A percentile compares a stretch with the other conserved stretches of the same genome.
Evolutionary conservation across 2,888 invertebrate genomes (phyloP).

Genomic region (Agrenia bidenticulata): DNA sequence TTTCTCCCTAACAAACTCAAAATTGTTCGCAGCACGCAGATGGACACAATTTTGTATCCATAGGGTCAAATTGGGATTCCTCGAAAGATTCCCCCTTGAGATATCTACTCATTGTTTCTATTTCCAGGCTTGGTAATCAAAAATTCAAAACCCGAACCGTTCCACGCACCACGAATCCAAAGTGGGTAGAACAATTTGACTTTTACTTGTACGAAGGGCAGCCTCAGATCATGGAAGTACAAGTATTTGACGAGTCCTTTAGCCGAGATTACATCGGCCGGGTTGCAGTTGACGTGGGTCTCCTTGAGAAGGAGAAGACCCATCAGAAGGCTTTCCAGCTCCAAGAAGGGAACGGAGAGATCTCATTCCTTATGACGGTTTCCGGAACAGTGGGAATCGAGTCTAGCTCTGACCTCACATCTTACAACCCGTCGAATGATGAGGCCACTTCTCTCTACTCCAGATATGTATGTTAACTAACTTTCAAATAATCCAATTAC

Average conservation of each 20-base stretch:
- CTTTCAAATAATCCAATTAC: too few relatives aligned
- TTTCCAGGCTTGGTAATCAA: constrained; percentile 92
- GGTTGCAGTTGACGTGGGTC: constrained; percentile 79
- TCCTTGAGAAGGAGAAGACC: constrained; percentile 83
- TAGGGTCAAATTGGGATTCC: too few relatives aligned
- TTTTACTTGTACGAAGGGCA: constrained; percentile 92
- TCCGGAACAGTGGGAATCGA: constrained; percentile 92
- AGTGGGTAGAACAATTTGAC: constrained; percentile 97
- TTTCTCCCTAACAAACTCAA: background rate
- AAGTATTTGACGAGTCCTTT: constrained; percentile 51
- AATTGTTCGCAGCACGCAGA: background rate
- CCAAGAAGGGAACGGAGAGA: constrained; percentile 74
- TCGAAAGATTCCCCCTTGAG: too few relatives aligned
- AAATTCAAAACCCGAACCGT: constrained; percentile 92
- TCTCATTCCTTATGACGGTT: constrained; percentile 87
- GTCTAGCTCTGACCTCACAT: constrained; percentile 86
- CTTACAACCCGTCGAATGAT: constrained; percentile 76
- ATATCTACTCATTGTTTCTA: too few relatives aligned
- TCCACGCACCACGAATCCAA: constrained; percentile 74
- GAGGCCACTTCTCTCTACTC: constrained; percentile 58
- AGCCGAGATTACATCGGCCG: constrained; percentile 56
- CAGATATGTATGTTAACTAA: constrained; percentile 28
- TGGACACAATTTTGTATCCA: too few relatives aligned
- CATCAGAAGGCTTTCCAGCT: constrained; percentile 85
- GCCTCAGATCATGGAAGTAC: constrained; percentile 70